Evolutionary conservation across 2,113 vertebrate species (phyloP).

Genomic region (Ursus arctos): DNA sequence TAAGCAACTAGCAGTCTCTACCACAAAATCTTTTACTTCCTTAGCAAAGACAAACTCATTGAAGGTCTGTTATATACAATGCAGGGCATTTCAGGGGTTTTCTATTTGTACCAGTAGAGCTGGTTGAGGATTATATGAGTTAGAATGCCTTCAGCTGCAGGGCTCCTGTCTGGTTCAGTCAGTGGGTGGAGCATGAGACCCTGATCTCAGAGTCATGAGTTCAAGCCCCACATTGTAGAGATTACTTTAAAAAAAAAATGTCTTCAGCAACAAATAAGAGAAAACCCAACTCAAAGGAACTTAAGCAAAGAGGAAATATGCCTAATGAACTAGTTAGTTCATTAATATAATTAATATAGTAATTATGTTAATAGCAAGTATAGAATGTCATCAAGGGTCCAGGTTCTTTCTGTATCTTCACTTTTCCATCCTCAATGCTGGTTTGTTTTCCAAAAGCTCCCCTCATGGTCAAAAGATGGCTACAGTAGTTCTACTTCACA

Average conservation of each 20-base stretch:
- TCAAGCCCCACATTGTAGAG: neutral
- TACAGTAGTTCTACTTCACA: neutral
- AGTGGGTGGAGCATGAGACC: neutral
- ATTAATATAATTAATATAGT: neutral
- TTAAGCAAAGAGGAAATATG: neutral
- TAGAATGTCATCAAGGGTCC: neutral
- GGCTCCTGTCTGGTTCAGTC: neutral
- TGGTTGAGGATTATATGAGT: neutral
- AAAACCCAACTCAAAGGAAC: constrained; percentile 1
- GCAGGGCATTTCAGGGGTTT: neutral
- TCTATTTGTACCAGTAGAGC: neutral
- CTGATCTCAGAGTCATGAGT: neutral
- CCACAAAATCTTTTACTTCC: constrained; percentile 2
- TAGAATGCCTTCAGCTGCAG: neutral
- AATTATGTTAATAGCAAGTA: neutral
- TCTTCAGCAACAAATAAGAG: neutral
- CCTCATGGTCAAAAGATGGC: neutral
- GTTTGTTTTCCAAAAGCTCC: neutral
- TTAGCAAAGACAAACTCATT: neutral
- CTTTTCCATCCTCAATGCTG: neutral
- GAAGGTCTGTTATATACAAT: neutral
- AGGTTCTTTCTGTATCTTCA: neutral
- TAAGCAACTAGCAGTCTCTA: neutral
- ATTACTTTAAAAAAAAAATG: neutral
- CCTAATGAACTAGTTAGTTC: neutral